Evolutionary conservation across 2,113 vertebrate species (phyloP).

Genomic region (Trogon melanurus): DNA sequence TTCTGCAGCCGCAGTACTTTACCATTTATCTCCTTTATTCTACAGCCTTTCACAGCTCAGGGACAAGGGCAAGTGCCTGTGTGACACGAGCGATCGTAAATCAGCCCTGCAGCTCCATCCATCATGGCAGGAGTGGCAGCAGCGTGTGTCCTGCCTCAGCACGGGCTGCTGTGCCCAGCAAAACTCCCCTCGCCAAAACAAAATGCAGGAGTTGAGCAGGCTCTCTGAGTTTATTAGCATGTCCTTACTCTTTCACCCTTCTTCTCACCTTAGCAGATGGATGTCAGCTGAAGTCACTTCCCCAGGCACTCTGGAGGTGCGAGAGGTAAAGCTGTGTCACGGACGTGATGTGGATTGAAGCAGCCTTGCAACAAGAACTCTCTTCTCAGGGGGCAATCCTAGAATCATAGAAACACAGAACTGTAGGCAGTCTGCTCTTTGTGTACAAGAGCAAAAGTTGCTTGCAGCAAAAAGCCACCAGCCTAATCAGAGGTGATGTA

Average conservation of each 20-base stretch:
- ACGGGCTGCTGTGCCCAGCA: accelerated
- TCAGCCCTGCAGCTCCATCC: not conserved
- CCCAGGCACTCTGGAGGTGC: not conserved
- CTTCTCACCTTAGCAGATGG: not conserved
- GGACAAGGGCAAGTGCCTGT: not conserved
- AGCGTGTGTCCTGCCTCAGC: not conserved
- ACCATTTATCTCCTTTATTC: not conserved
- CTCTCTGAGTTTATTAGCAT: accelerated
- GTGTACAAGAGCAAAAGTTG: not conserved
- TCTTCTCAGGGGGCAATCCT: not conserved
- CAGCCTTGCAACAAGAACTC: not conserved
- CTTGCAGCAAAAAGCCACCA: not conserved
- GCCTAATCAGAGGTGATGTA: not conserved
- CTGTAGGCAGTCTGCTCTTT: not conserved
- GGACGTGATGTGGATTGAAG: not conserved
- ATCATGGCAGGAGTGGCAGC: not conserved
- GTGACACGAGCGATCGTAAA: not conserved
- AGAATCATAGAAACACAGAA: not conserved
- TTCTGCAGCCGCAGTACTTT: not conserved
- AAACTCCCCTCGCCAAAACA: not conserved
- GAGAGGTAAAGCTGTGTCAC: not conserved
- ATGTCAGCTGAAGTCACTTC: not conserved
- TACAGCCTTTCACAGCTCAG: not conserved
- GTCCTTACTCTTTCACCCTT: not conserved
- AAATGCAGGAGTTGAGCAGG: not conserved